These are phyloP conservation scores for Battus philenor DNA, from an alignment of 1,140 invertebrate genomes.

Conservation along the genomic window DNA sequence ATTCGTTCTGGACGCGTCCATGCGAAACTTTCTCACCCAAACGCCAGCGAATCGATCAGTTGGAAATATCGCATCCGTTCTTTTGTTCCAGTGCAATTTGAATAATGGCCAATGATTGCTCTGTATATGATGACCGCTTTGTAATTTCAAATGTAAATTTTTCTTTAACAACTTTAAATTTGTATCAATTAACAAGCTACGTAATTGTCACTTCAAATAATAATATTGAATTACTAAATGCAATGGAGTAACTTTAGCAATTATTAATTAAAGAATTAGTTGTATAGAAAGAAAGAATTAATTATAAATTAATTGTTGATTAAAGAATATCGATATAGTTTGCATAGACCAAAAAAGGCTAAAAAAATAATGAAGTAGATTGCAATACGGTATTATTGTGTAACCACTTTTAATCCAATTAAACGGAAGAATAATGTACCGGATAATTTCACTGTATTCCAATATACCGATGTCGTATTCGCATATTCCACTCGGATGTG, in stretches of 20 bases:
- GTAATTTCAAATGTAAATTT: slow-evolving; percentile 11
- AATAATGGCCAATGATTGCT: slow-evolving; percentile 18
- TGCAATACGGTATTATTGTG: too few relatives aligned
- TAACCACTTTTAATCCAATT: neutral
- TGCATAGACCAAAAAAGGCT: too few relatives aligned
- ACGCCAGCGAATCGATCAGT: slow-evolving; percentile 38
- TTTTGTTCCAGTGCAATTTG: slow-evolving; percentile 22
- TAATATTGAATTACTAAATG: too few relatives aligned
- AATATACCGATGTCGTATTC: slow-evolving; percentile 23
- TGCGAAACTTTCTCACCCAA: slow-evolving; percentile 48
- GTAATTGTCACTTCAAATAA: too few relatives aligned
- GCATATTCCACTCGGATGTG: slow-evolving; percentile 34
- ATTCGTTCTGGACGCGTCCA: slow-evolving; percentile 44
- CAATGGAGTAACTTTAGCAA: too few relatives aligned
- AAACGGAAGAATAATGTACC: neutral
- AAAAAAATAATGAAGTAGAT: too few relatives aligned
- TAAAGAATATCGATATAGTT: too few relatives aligned
- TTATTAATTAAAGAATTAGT: too few relatives aligned
- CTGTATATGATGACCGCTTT: slow-evolving; percentile 15
- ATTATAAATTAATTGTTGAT: too few relatives aligned
- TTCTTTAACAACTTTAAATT: too few relatives aligned
- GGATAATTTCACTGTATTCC: slow-evolving; percentile 1
- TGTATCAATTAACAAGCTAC: too few relatives aligned
- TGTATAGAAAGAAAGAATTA: too few relatives aligned
- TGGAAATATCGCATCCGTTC: slow-evolving; percentile 30